Evolutionary conservation across 2,113 vertebrate genomes (phyloP), one percentile per base, ranked within the genome.

Genomic region (Cyprinodon tularosa): DNA sequence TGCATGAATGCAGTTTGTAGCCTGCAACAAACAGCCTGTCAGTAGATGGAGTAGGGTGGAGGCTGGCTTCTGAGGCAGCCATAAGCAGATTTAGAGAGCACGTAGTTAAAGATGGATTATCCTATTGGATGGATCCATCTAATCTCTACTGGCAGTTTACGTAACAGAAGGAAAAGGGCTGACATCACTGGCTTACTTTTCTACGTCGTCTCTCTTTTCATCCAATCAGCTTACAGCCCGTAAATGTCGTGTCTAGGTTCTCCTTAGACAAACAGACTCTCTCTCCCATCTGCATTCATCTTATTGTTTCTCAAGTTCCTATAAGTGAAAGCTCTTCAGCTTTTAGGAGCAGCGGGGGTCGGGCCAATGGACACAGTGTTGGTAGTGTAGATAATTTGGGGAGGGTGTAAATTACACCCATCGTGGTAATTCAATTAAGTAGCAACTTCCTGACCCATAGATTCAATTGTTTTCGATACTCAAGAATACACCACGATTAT

Each of bases 111-210:
- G 85, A 63, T 63, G 57, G 80, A 78, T 87, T 84, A 86, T 85
- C 90, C 80, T 22, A 92, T 93, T 93, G 93, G 93, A 75, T 3
- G 53, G 40, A 72, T 84, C 75, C 47, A 15, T 12, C 12, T 91
- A 89, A 93, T 93, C 87, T 83, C 71, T n/a, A 11, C 67, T 80
- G 90, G 81, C 83, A 62, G 90, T 93, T 94, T 93, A 93, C 86
- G 77, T 92, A 94, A 94, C 84, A 74, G 76, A 81, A 77, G 76
- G 76, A 82, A 76, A 81, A 84, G 78, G 74, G 87, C 84, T 74
- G 90, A 92, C 88, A 65, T 92, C 90, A 86, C 76, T 4, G n/a
- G 69, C 71, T 71, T 42, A 40, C 76, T 68, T 72, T 63, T 68
- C 69, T 66, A 15, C 81, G 71, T 74, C 62, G 62, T 69, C 53